Percentiles rank a stretch among this genome's conserved stretches.
Evolutionary conservation across 2,113 vertebrate species (phyloP).

Genomic region (Chrysemys picta): DNA sequence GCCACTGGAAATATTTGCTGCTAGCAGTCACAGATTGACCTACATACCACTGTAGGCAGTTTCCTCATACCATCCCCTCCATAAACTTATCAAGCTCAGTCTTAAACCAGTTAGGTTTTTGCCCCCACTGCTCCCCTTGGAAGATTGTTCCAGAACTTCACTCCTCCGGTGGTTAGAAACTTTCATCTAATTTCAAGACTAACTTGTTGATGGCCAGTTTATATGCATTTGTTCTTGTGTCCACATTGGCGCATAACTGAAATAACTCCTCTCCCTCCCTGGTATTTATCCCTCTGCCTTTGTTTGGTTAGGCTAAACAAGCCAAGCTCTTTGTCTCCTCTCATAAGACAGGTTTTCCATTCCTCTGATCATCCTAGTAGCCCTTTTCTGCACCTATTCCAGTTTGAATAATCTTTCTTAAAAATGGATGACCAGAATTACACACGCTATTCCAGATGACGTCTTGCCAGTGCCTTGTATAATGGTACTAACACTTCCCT

Average conservation of each 20-base stretch:
- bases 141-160: neutral
- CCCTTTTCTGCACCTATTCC: neutral
- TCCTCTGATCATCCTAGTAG: neutral
- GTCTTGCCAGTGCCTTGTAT: neutral
- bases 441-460: neutral
- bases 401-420: neutral
- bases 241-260: neutral
- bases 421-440: neutral
- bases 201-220: neutral
- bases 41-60: neutral
- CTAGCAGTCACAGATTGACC: neutral
- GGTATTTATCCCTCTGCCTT: neutral
- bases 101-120: neutral
- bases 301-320: neutral
- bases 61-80: neutral
- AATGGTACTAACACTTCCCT: neutral
- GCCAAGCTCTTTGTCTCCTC: neutral
- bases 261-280: neutral
- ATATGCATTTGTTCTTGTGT: neutral
- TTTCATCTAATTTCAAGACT: neutral
- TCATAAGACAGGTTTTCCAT: neutral
- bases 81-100: neutral
- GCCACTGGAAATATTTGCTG: neutral
- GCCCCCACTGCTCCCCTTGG: neutral
- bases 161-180: neutral